Conservation (phyloP, 2,113 vertebrate species). For the Oxygymnocypris stewartii region DNA sequence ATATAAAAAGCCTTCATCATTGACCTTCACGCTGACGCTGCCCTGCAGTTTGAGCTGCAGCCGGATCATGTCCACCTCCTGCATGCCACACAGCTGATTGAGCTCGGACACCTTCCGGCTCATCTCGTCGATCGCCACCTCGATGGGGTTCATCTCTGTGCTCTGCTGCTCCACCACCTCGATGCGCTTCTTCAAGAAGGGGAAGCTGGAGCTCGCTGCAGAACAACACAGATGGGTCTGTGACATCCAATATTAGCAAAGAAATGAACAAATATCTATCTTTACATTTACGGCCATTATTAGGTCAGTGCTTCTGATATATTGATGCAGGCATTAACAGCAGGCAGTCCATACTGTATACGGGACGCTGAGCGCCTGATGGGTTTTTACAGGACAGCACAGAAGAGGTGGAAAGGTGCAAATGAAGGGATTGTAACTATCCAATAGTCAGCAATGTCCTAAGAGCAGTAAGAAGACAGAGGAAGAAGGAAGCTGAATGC, state of each 20-base stretch:
- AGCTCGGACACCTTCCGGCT: conserved; percentile 95
- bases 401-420: background rate
- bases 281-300: background rate
- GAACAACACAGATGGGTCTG: background rate
- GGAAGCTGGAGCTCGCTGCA: conserved; percentile 89
- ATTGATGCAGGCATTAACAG: background rate
- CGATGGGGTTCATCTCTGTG: conserved; percentile 95
- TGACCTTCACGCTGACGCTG: conserved; percentile 91
- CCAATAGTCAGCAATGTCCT: too few species aligned
- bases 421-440: background rate
- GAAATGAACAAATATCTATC: background rate
- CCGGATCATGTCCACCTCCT: conserved; percentile 97
- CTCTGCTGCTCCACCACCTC: conserved; percentile 93
- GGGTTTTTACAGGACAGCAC: background rate
- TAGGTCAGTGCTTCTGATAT: background rate
- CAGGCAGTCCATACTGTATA: background rate
- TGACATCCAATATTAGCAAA: background rate
- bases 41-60: conserved; percentile 97
- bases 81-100: conserved; percentile 92
- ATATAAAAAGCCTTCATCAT: too few species aligned
- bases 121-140: conserved; percentile 99
- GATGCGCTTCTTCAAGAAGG: conserved; percentile 95
- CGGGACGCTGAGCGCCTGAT: background rate
- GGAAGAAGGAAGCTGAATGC: background rate
- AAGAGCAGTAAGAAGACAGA: too few species aligned